These are phyloP conservation scores for Solea solea DNA, from an alignment of 2,113 vertebrate genomes.

Conservation along the genomic window DNA sequence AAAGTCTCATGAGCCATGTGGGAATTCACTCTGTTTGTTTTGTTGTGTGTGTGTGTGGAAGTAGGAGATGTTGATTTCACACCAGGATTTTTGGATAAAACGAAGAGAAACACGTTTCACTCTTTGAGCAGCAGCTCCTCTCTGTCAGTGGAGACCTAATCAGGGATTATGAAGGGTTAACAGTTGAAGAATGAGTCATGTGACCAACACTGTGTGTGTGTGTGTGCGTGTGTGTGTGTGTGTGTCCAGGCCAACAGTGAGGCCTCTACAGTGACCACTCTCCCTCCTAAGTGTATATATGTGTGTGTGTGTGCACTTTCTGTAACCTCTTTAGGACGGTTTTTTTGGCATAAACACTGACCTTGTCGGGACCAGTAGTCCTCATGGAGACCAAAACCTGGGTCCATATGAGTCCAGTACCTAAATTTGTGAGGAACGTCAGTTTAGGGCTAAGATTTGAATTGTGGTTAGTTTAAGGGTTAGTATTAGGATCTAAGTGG, in stretches of 20 bases:
- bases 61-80: too few relatives aligned
- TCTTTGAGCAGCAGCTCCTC: not conserved
- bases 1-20: not conserved
- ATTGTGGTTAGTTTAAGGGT: too few relatives aligned
- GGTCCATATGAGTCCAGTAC: too few relatives aligned
- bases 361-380: too few relatives aligned
- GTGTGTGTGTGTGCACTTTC: too few relatives aligned
- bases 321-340: too few relatives aligned
- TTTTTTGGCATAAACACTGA: too few relatives aligned
- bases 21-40: not conserved
- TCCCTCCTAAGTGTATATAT: slow-evolving; percentile 13
- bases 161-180: slow-evolving; percentile 26
- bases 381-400: too few relatives aligned
- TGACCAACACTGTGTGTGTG: slow-evolving; percentile 1
- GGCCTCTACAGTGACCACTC: slow-evolving; percentile 48
- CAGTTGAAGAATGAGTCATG: slow-evolving; percentile 10
- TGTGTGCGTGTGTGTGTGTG: slow-evolving; percentile 4
- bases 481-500: too few relatives aligned
- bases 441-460: too few relatives aligned
- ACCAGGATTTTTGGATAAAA: not conserved
- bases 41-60: not conserved
- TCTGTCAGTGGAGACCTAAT: slow-evolving; percentile 1
- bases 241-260: slow-evolving; percentile 38
- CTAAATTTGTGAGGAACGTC: too few relatives aligned
- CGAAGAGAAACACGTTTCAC: not conserved